Evolutionary conservation across 1,140 invertebrate species (phyloP).

Genomic region (Drosophila fuyamai): DNA sequence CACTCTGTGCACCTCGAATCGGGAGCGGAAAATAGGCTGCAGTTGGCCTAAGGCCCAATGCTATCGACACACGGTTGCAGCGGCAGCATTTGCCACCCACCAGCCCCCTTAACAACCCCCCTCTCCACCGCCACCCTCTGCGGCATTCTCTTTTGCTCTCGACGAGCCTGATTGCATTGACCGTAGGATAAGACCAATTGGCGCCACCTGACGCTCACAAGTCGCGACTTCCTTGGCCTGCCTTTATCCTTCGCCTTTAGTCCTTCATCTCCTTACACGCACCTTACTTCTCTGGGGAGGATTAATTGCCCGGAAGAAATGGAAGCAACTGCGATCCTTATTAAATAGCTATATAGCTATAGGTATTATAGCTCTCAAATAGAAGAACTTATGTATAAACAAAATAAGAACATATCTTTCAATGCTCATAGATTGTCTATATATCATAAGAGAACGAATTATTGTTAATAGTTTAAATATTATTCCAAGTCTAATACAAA

Average conservation of each 20-base stretch:
- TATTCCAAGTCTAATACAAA: no score
- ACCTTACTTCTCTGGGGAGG: background rate
- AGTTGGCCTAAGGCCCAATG: slow-evolving; percentile 27
- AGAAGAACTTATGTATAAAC: no score
- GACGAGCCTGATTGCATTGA: slow-evolving; percentile 53
- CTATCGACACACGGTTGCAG: slow-evolving; percentile 23
- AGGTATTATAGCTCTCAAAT: background rate
- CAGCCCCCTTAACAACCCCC: background rate
- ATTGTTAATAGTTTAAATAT: no score
- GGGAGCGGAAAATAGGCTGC: slow-evolving; percentile 20
- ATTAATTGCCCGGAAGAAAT: slow-evolving; percentile 16
- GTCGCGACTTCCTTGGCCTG: slow-evolving; percentile 15
- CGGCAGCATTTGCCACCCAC: slow-evolving; percentile 1
- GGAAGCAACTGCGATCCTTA: background rate
- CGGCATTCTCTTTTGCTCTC: slow-evolving; percentile 19
- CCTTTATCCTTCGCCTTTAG: background rate
- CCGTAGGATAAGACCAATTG: slow-evolving; percentile 47
- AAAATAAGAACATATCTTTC: no score
- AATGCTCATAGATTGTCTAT: no score
- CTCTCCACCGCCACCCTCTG: background rate
- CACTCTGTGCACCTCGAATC: background rate
- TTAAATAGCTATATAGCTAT: background rate
- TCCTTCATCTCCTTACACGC: background rate
- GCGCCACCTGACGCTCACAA: slow-evolving; percentile 16
- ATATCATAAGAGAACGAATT: no score